phyloP scores from a whole-genome alignment of 2,888 invertebrate species.

The Pilophorus perplexus region DNA sequence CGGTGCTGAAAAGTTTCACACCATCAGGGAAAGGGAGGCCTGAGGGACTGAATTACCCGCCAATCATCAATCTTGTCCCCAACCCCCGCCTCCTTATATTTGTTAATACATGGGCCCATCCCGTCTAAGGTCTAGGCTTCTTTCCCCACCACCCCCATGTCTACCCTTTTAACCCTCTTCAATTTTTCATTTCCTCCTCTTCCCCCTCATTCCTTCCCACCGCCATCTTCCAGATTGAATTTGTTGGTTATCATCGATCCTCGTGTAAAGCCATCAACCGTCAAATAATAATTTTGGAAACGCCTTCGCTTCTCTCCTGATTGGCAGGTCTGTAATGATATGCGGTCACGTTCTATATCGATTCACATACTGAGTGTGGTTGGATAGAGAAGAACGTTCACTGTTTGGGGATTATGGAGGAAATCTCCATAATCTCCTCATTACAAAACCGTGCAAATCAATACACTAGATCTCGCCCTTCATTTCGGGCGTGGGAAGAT shows the following conservation, averaged over 20 bases:
- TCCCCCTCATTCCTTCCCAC: neutral
- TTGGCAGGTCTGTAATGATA: no score
- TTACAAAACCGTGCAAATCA: no score
- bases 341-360: no score
- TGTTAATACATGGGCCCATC: slow-evolving; percentile 10
- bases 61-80: slow-evolving; percentile 12
- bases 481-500: no score
- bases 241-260: neutral
- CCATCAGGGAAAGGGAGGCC: neutral
- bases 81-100: slow-evolving; percentile 1
- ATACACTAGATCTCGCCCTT: no score
- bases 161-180: slow-evolving; percentile 5
- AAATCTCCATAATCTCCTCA: no score
- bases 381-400: no score
- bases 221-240: neutral
- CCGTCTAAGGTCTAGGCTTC: neutral
- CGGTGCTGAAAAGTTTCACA: slow-evolving; percentile 14
- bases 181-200: slow-evolving; percentile 8
- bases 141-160: neutral
- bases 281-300: no score
- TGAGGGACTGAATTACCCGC: slow-evolving; percentile 11
- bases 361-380: no score
- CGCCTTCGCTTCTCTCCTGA: no score
- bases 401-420: no score
- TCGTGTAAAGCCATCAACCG: no score